A percentile compares a stretch with the other conserved stretches of the same genome.
Evolutionary conservation across 2,888 invertebrate genomes (phyloP).

Genomic region (Pediacus dermestoides): DNA sequence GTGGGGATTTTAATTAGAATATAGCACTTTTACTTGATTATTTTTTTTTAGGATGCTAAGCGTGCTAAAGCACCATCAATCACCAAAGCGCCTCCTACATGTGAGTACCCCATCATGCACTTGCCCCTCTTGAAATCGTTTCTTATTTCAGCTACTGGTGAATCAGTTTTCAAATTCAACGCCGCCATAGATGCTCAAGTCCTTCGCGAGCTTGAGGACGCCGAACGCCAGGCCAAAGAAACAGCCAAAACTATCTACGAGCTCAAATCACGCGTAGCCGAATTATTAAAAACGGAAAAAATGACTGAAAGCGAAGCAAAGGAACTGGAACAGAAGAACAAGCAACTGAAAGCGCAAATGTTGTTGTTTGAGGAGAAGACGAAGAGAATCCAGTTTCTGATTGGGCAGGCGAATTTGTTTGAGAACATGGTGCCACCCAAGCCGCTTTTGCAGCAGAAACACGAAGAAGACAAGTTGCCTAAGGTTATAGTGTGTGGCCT

Average conservation of each 20-base stretch:
- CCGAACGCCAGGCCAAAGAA: slow-evolving; percentile 50
- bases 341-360: slow-evolving; percentile 58
- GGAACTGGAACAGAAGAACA: slow-evolving; percentile 57
- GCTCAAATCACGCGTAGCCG: slow-evolving; percentile 45
- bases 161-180: slow-evolving; percentile 5
- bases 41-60: too few relatives aligned
- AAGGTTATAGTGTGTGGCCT: slow-evolving; percentile 56
- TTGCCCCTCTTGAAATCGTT: too few relatives aligned
- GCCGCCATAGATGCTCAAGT: slow-evolving; percentile 38
- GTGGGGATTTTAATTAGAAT: background rate
- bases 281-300: slow-evolving; percentile 54
- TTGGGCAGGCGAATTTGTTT: slow-evolving; percentile 48
- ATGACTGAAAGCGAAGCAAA: slow-evolving; percentile 58
- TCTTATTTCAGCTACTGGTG: too few relatives aligned
- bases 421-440: slow-evolving; percentile 41
- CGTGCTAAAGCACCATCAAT: too few relatives aligned
- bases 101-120: too few relatives aligned
- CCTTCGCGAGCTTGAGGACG: slow-evolving; percentile 50
- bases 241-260: slow-evolving; percentile 50
- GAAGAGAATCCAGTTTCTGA: slow-evolving; percentile 55
- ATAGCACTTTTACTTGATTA: background rate
- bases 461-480: slow-evolving; percentile 48
- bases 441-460: slow-evolving; percentile 26
- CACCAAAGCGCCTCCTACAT: too few relatives aligned
- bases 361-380: slow-evolving; percentile 61